Evolutionary conservation across 2,797 vertebrate genomes (phyloP).

Genomic region (Hapalemur alaotrensis): DNA sequence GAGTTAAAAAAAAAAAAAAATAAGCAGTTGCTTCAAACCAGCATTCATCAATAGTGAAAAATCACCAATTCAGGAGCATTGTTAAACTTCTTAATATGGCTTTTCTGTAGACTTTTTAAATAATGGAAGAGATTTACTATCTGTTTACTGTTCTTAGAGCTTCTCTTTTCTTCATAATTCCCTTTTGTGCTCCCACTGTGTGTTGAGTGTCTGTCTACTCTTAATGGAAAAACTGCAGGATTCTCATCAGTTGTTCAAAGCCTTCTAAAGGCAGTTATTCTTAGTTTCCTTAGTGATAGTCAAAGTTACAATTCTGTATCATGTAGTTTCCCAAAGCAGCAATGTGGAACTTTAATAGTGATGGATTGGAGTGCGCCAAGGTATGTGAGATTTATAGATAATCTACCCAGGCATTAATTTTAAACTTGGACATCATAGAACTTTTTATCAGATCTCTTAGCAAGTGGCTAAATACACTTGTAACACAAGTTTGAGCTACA

Average conservation of each 20-base stretch:
- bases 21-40: conserved; percentile 26
- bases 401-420: conserved; percentile 4
- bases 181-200: not conserved
- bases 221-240: not conserved
- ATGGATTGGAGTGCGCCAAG: not conserved
- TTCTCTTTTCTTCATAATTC: not conserved
- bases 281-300: conserved; percentile 12
- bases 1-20: not conserved
- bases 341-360: not conserved
- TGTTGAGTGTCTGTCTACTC: not conserved
- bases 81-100: conserved; percentile 5
- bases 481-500: not conserved
- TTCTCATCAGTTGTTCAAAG: not conserved
- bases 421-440: not conserved
- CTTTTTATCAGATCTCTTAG: conserved; percentile 17
- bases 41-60: conserved; percentile 31
- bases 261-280: not conserved
- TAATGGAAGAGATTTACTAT: not conserved
- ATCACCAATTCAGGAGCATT: not conserved
- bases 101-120: conserved; percentile 46
- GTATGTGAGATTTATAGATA: not conserved
- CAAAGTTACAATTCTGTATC: not conserved
- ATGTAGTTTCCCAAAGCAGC: not conserved
- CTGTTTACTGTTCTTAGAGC: not conserved
- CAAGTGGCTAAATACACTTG: not conserved